phyloP scores from a whole-genome alignment of 2,888 invertebrate genomes.

The Myopa tessellatipennis region DNA sequence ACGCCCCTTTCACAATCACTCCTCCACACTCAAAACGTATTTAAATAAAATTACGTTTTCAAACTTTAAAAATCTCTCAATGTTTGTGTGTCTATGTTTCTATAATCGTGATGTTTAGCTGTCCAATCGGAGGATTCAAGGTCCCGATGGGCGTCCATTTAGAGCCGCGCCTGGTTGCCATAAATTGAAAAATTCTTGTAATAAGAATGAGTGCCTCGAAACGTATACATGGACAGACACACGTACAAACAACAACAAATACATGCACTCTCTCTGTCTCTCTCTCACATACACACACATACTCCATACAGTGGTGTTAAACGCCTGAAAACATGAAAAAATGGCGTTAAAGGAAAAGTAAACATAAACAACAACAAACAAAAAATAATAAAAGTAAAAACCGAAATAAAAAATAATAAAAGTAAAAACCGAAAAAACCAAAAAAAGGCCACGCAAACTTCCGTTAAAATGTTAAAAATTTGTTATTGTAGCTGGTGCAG shows the following conservation, averaged over 20 bases:
- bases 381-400: not conserved
- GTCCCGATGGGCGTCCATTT: too few relatives aligned
- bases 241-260: conserved; percentile 6
- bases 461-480: conserved; percentile 25
- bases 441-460: not conserved
- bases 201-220: conserved; percentile 1
- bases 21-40: too few relatives aligned
- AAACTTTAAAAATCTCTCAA: too few relatives aligned
- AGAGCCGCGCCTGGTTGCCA: too few relatives aligned
- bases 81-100: too few relatives aligned
- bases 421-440: too few relatives aligned
- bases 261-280: not conserved
- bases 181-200: not conserved
- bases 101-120: too few relatives aligned
- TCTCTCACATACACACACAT: conserved; percentile 14
- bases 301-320: not conserved
- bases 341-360: conserved; percentile 10
- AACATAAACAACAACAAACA: conserved; percentile 8
- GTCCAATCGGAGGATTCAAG: too few relatives aligned
- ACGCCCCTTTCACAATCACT: too few relatives aligned
- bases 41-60: too few relatives aligned
- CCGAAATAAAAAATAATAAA: too few relatives aligned
- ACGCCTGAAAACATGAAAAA: conserved; percentile 19
- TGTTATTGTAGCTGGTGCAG: not conserved
- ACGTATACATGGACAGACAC: not conserved